Percentiles rank a stretch among this genome's conserved stretches.
These are phyloP conservation scores for Atopsyche davidsoni DNA, from an alignment of 1,140 invertebrate genomes.

Conservation along the genomic window DNA sequence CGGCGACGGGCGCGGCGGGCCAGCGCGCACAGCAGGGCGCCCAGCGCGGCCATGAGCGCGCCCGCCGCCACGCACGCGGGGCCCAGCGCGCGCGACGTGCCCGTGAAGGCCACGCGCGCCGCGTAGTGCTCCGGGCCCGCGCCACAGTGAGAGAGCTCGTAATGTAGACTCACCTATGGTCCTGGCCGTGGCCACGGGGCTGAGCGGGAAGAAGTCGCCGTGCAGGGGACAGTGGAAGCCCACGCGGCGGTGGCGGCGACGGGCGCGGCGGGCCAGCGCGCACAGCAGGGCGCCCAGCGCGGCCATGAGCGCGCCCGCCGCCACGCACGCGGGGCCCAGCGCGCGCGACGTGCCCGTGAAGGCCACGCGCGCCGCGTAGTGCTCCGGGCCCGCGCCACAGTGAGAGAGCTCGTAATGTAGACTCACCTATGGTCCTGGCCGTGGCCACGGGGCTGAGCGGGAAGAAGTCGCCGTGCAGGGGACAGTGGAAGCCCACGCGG, in stretches of 20 bases:
- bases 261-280: conserved; percentile 58
- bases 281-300: conserved; percentile 54
- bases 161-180: conserved; percentile 32
- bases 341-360: conserved; percentile 67
- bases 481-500: conserved; percentile 67
- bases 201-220: conserved; percentile 69
- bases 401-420: too few relatives aligned
- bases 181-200: conserved; percentile 51
- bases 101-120: conserved; percentile 63
- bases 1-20: conserved; percentile 58
- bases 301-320: conserved; percentile 64
- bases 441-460: conserved; percentile 58
- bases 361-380: conserved; percentile 61
- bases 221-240: conserved; percentile 73
- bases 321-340: conserved; percentile 64
- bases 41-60: conserved; percentile 58
- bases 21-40: conserved; percentile 56
- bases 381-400: conserved; percentile 63
- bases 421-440: conserved; percentile 34
- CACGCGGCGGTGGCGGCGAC: conserved; percentile 58
- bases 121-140: conserved; percentile 64
- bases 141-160: too few relatives aligned
- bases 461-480: conserved; percentile 71
- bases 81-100: conserved; percentile 64
- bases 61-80: conserved; percentile 67